These are phyloP conservation scores for Eucidaris tribuloides DNA, from an alignment of 35 echinoderm and acorn worm genomes.

Conservation along the genomic window DNA sequence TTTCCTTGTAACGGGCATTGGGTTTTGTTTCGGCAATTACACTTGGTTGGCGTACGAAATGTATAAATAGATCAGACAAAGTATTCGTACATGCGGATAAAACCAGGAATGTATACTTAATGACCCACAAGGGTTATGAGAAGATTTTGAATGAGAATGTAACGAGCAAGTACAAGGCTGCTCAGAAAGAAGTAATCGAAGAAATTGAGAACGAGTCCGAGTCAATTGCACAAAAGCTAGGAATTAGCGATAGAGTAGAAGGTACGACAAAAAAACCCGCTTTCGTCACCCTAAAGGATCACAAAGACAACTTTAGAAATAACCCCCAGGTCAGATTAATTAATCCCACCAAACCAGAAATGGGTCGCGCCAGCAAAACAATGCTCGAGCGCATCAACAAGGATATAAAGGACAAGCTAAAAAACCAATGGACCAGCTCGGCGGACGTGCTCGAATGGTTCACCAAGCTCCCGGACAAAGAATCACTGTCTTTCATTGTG, in stretches of 20 bases:
- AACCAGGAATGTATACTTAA: neutral
- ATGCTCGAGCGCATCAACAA: too few relatives aligned
- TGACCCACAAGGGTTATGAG: too few relatives aligned
- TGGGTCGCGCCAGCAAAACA: conserved; percentile 36
- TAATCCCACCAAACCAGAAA: conserved; percentile 47
- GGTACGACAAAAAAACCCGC: neutral
- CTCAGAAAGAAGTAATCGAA: neutral
- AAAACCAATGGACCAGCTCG: conserved; percentile 52
- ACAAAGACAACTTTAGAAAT: conserved; percentile 45
- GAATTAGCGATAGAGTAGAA: conserved; percentile 20
- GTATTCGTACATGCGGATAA: neutral
- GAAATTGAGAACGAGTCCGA: too few relatives aligned
- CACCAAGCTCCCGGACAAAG: neutral
- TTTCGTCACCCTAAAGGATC: conserved; percentile 49
- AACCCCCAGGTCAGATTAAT: conserved; percentile 35
- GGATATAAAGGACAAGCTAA: neutral
- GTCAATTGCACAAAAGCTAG: neutral
- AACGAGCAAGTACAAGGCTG: neutral
- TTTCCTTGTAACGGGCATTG: too few relatives aligned
- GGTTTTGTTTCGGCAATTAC: too few relatives aligned
- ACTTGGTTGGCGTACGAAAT: too few relatives aligned
- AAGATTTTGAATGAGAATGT: neutral
- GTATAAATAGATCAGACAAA: neutral
- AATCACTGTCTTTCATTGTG: conserved; percentile 15
- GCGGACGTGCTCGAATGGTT: conserved; percentile 24